Conservation (phyloP, 2,797 vertebrate species). For the Xiphophorus birchmanni region DNA sequence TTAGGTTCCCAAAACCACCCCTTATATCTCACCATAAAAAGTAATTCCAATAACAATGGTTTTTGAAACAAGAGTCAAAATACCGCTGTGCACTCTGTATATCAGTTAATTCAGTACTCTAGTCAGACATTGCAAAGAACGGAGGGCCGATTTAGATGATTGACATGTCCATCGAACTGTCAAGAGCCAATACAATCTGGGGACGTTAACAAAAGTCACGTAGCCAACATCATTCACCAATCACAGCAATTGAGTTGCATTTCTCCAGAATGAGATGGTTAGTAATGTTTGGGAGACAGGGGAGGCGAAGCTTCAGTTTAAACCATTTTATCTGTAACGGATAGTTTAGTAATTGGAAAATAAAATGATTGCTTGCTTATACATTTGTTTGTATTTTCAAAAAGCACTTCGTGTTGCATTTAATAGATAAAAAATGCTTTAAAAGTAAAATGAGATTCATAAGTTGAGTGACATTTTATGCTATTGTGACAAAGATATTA, state of each 20-base stretch:
- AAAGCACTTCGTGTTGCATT: background rate
- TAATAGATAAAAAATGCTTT: background rate
- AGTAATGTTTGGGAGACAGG: background rate
- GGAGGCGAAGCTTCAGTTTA: background rate
- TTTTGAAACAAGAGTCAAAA: background rate
- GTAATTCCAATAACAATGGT: background rate
- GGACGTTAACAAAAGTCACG: background rate
- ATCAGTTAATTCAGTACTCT: background rate
- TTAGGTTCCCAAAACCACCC: background rate
- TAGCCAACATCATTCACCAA: background rate
- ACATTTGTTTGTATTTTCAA: background rate
- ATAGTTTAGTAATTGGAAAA: background rate
- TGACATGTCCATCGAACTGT: background rate
- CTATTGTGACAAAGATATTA: background rate
- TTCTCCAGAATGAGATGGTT: background rate
- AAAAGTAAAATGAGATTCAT: background rate
- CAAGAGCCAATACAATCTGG: background rate
- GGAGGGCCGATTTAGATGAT: background rate
- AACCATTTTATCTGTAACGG: background rate
- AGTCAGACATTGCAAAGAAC: background rate
- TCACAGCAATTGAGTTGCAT: background rate
- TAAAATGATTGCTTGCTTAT: background rate
- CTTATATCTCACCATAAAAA: background rate
- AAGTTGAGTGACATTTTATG: background rate
- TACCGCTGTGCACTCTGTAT: background rate